Base-by-base conservation (phyloP, 37 sponge, comb jelly and placozoan species). In the Theonella swinhoei region DNA sequence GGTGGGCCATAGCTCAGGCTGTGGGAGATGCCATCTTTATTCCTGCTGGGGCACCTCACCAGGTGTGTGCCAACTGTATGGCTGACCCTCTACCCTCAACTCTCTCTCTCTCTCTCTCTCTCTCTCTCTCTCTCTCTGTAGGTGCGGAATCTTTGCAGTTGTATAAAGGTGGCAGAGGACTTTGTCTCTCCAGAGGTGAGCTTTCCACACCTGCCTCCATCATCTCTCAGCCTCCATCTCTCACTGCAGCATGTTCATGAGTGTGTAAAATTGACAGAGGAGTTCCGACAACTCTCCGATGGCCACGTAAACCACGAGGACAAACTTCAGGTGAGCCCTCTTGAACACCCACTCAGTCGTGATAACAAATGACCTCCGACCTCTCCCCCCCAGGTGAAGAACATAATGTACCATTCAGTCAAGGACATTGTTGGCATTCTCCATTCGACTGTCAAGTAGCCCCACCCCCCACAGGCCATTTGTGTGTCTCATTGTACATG, bases 31-130 rank as follows among this genome's bases (percentile, higher is more conserved):
- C 98, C 58, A 86, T 98, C 36, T 91, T 98, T 64, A 98, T 98
- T 42, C 98, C 98, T 54, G 98, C 98, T 35, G 98, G 98, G 59
- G 98, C 98, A 17, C 98, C 98, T 20, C 98, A 98, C 54, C 98
- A 98, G 75, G 97, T 96, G 17, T 2, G 88, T 68, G 54, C n/a
- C 39, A 14, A 11, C 23, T 77, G 77, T 60, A 11, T 69, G 3
- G 34, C 19, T 59, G 64, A 66, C n/a, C n/a, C n/a, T n/a, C n/a
- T 19, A 66, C 7, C 67, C n/a, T 66, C 36, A 31, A 29, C 65
- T 64, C 65, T 29, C n/a, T n/a, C n/a, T n/a, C n/a, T n/a, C 75
- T 47, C 43, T n/a, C 43, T 11, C 43, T 11, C 28, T 47, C 28
- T 47, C 42, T 47, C 43, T 14, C 42, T 25, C 43, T 26, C 47